These are phyloP conservation scores for Bradypodion ventrale DNA, from an alignment of 2,797 vertebrate genomes.

Conservation along the genomic window DNA sequence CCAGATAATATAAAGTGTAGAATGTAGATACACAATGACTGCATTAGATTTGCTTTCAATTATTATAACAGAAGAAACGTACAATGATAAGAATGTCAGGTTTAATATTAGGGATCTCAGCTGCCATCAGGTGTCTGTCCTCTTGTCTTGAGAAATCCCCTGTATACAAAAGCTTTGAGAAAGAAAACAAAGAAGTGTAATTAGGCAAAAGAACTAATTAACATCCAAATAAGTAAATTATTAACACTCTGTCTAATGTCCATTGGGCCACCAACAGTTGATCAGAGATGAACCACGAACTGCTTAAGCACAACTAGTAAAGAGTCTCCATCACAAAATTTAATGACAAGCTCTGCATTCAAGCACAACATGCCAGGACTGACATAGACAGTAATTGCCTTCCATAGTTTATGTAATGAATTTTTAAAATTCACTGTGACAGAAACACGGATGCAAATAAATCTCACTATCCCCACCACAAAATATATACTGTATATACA, in stretches of 20 bases:
- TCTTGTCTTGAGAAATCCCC: constrained; percentile 97
- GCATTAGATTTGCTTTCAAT: not conserved
- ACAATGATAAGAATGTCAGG: constrained; percentile 94
- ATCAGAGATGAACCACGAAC: not conserved
- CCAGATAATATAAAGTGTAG: not conserved
- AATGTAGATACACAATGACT: not conserved
- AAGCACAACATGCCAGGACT: not conserved
- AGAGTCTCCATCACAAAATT: not conserved
- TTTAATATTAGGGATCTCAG: constrained; percentile 96
- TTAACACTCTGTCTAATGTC: not conserved
- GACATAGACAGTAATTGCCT: not conserved
- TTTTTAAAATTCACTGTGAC: not conserved
- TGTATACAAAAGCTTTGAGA: constrained; percentile 87
- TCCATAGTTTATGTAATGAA: not conserved
- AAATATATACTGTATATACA: too few species aligned
- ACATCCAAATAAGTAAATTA: not conserved
- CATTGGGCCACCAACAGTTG: not conserved
- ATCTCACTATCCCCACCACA: not conserved
- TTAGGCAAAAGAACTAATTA: not conserved
- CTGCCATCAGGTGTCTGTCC: constrained; percentile 95
- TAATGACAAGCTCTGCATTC: not conserved
- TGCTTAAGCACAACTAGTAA: not conserved
- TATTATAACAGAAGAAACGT: constrained; percentile 53
- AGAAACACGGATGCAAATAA: not conserved
- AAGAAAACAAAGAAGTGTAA: constrained; percentile 34